Conservation (phyloP, 2,888 invertebrate genomes). For the Ethmia dodecea region DNA sequence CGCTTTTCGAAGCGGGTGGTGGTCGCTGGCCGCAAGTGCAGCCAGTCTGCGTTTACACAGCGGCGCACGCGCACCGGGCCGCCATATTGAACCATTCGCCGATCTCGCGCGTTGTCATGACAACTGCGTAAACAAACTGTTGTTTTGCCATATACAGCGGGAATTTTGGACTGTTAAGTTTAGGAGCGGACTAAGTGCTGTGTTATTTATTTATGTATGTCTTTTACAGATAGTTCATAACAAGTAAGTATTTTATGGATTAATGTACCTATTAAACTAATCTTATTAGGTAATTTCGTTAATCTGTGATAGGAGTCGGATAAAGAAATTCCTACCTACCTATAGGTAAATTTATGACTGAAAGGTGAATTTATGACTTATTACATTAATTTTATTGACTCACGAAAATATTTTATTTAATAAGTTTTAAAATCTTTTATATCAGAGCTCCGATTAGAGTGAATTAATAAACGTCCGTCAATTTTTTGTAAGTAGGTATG, state of each 20-base stretch:
- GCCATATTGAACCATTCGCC: constrained; percentile 47
- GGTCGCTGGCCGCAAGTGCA: constrained; percentile 44
- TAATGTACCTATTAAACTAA: constrained; percentile 16
- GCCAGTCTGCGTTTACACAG: constrained; percentile 59
- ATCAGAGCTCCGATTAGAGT: too few species aligned
- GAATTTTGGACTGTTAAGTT: constrained; percentile 18
- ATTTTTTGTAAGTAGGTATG: too few species aligned
- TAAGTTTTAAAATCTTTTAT: too few species aligned
- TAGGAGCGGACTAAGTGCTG: constrained; percentile 14
- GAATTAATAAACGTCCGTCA: too few species aligned
- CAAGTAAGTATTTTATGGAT: constrained; percentile 10
- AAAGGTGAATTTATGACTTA: too few species aligned
- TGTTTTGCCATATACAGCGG: constrained; percentile 20
- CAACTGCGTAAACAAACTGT: constrained; percentile 61
- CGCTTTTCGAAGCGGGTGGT: constrained; percentile 63
- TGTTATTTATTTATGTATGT: constrained; percentile 7
- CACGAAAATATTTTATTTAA: too few species aligned
- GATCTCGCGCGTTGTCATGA: constrained; percentile 61
- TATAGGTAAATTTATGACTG: too few species aligned
- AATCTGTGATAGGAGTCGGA: too few species aligned
- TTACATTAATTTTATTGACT: too few species aligned
- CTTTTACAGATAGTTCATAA: too few species aligned
- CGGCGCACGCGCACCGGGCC: constrained; percentile 63
- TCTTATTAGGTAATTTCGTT: too few species aligned
- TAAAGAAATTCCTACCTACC: too few species aligned